A percentile compares a stretch with the other conserved stretches of the same genome.
These are phyloP conservation scores for Oryzias dopingdopingensis DNA, from an alignment of 2,797 vertebrate genomes.

Conservation along the genomic window DNA sequence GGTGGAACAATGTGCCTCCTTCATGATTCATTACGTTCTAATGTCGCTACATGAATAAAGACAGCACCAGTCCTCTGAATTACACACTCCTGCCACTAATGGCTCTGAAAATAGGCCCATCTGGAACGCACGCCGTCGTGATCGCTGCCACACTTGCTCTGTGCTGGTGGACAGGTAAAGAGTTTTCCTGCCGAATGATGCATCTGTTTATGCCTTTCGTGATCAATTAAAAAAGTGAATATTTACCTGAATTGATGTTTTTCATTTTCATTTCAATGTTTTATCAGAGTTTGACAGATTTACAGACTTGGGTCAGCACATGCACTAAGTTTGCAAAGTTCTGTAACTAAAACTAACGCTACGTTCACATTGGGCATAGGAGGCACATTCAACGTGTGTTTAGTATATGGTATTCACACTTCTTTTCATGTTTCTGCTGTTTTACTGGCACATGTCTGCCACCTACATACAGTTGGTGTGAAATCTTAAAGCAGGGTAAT, in stretches of 20 bases:
- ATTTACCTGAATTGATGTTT: neutral
- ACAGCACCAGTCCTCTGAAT: conserved; percentile 41
- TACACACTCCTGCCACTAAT: conserved; percentile 63
- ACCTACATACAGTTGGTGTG: too few relatives aligned
- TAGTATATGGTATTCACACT: too few relatives aligned
- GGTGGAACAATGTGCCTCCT: conserved; percentile 67
- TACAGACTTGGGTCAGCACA: too few relatives aligned
- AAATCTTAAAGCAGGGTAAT: too few relatives aligned
- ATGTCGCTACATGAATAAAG: conserved; percentile 61
- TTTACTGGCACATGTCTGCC: too few relatives aligned
- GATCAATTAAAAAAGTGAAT: neutral
- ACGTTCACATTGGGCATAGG: too few relatives aligned
- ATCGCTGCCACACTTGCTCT: conserved; percentile 7
- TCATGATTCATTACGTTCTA: conserved; percentile 76
- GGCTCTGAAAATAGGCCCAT: conserved; percentile 56
- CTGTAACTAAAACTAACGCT: too few relatives aligned
- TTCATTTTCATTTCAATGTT: neutral
- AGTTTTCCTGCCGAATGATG: conserved; percentile 12
- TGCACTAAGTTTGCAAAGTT: too few relatives aligned
- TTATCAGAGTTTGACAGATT: too few relatives aligned
- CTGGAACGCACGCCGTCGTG: conserved; percentile 1
- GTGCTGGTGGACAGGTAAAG: conserved; percentile 53
- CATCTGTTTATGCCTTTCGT: conserved; percentile 10
- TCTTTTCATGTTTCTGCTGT: too few relatives aligned
- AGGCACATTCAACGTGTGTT: too few relatives aligned